phyloP scores from a whole-genome alignment of 2,797 vertebrate genomes.

The Liasis olivaceus region DNA sequence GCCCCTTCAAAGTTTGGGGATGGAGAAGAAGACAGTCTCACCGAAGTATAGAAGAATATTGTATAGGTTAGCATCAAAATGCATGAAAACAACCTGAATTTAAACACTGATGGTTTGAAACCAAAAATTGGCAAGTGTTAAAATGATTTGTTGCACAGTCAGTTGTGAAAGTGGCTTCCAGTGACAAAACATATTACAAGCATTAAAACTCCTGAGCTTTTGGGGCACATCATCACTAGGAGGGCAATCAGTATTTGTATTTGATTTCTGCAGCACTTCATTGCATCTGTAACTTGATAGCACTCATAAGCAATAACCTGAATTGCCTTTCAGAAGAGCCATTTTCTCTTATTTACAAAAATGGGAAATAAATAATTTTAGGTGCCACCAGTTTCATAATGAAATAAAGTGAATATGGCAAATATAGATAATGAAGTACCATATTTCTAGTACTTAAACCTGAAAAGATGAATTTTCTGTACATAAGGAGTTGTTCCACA shows the following conservation, averaged over 20 bases:
- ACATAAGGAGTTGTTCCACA: conserved; percentile 3
- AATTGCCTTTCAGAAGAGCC: conserved; percentile 60
- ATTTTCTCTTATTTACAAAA: conserved; percentile 57
- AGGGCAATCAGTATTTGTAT: conserved; percentile 43
- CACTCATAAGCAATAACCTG: conserved; percentile 62
- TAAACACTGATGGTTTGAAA: conserved; percentile 11
- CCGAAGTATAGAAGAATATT: neutral
- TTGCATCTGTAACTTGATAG: conserved; percentile 54
- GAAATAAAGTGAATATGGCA: conserved; percentile 51
- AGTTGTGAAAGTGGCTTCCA: conserved; percentile 67
- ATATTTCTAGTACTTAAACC: conserved; percentile 31
- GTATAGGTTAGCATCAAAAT: neutral
- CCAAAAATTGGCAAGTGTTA: neutral
- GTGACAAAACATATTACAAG: conserved; percentile 58
- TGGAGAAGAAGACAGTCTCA: neutral
- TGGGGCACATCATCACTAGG: conserved; percentile 48
- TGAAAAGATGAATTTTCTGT: neutral
- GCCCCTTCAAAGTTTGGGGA: neutral
- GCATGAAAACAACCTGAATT: neutral
- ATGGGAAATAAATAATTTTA: conserved; percentile 50
- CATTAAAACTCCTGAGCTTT: conserved; percentile 51
- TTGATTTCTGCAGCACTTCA: conserved; percentile 59
- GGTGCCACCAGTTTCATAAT: conserved; percentile 45
- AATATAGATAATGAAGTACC: conserved; percentile 47
- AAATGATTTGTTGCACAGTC: conserved; percentile 49